These are phyloP conservation scores for Petrocephalus schoutedeni DNA, from an alignment of 2,797 vertebrate genomes.

Conservation along the genomic window DNA sequence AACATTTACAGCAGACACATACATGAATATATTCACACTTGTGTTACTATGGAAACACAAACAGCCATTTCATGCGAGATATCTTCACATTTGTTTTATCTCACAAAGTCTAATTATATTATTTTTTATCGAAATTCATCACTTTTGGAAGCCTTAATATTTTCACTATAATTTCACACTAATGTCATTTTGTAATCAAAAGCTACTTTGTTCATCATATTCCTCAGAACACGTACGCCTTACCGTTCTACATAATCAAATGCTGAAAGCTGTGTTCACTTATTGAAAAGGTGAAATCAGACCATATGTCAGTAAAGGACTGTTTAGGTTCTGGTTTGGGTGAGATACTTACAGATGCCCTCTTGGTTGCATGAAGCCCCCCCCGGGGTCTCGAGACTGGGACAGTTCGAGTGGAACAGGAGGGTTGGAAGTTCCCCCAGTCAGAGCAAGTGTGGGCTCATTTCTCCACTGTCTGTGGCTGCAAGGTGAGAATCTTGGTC, in stretches of 20 bases:
- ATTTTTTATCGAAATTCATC: not conserved
- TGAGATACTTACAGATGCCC: not conserved
- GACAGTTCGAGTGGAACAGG: slow-evolving; percentile 31
- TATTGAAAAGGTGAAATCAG: not conserved
- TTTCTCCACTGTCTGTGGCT: slow-evolving; percentile 31
- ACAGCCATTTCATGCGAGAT: not conserved
- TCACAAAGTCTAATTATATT: not conserved
- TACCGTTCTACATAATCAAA: not conserved
- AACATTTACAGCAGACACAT: not conserved
- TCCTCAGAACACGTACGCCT: not conserved
- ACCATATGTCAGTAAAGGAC: not conserved
- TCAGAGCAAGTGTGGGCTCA: slow-evolving; percentile 18
- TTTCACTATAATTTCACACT: not conserved
- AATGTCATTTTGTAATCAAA: not conserved
- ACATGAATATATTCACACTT: not conserved
- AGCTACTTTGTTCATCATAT: not conserved
- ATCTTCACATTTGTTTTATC: not conserved
- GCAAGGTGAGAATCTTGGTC: slow-evolving; percentile 42
- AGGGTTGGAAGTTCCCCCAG: slow-evolving; percentile 24
- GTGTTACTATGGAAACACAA: not conserved
- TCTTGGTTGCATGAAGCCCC: slow-evolving; percentile 35
- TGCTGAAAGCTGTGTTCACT: not conserved
- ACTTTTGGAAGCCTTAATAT: not conserved
- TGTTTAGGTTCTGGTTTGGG: not conserved
- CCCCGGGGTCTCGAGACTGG: slow-evolving; percentile 32